These are phyloP conservation scores for Lepisosteus osseus DNA, from an alignment of 2,113 vertebrate genomes.

Conservation along the genomic window DNA sequence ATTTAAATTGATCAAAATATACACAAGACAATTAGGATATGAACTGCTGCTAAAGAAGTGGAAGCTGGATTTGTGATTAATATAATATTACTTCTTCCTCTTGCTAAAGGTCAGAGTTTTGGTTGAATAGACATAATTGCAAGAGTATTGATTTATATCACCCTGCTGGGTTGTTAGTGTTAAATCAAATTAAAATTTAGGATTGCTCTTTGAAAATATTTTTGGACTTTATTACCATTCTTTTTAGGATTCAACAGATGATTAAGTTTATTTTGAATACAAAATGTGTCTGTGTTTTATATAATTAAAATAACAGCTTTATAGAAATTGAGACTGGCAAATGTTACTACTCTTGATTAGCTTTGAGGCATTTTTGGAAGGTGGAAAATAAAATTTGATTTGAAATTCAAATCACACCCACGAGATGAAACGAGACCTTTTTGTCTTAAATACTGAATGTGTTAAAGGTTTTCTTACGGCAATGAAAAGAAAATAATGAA, in stretches of 20 bases:
- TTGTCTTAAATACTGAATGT: too few species aligned
- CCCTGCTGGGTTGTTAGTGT: neutral
- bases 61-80: neutral
- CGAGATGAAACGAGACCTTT: neutral
- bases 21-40: neutral
- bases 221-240: neutral
- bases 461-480: too few species aligned
- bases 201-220: neutral
- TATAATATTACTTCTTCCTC: neutral
- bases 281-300: neutral
- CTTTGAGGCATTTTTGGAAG: neutral
- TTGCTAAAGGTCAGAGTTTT: slow-evolving; percentile 8
- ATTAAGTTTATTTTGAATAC: neutral
- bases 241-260: neutral
- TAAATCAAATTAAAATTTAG: neutral
- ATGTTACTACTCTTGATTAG: neutral
- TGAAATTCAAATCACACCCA: neutral
- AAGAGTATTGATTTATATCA: neutral
- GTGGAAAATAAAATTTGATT: neutral
- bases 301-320: slow-evolving; percentile 1
- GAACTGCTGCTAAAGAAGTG: neutral
- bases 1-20: slow-evolving; percentile 4
- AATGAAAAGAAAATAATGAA: too few species aligned
- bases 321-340: neutral
- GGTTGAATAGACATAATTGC: neutral